Evolutionary conservation across 2,797 vertebrate genomes (phyloP), one percentile per base, ranked within the genome.

Genomic region (Apogon talboti): DNA sequence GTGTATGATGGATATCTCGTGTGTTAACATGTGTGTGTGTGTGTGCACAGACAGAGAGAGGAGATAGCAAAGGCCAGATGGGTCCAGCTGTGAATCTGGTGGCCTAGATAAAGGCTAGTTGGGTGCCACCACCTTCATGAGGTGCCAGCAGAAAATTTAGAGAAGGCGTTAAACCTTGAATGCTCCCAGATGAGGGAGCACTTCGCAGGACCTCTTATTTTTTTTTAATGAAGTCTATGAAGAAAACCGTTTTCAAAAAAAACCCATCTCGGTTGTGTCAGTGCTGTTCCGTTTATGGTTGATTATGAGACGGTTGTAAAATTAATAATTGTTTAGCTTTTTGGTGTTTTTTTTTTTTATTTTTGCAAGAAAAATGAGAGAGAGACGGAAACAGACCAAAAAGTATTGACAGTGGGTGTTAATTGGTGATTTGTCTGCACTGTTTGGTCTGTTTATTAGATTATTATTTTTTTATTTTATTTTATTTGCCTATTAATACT

Each of bases 41-140:
- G 73, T 28, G 48, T 66, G 46, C 13, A 2, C 52, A 24, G 58
- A 77, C 59, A 56, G 42, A 67, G 57, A 42, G 62, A 62, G 68
- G 62, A 78, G 79, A 80, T 74, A 66, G 75, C 58, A 21, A n/a
- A 18, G 66, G 82, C 84, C 92, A 92, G 89, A 91, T 93, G 91
- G 83, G 90, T 86, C 83, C 91, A 91, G 90, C 81, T 92, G 90
- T 81, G 71, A 80, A 81, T 91, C 83, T 89, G 86, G 74, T 92
- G 91, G 82, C 91, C 92, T 91, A 94, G 87, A 93, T 93, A 92
- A 92, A 84, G 74, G 61, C 78, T 55, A 72, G 81, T 84, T 85
- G 84, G 85, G 78, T 57, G 82, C 83, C 83, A 78, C 84, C 78
- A 77, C 80, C 84, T 86, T 86, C 84, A 84, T 79, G 71, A 76